phyloP scores from a whole-genome alignment of 1,140 invertebrate species.

The Himalopsyche phryganea region DNA sequence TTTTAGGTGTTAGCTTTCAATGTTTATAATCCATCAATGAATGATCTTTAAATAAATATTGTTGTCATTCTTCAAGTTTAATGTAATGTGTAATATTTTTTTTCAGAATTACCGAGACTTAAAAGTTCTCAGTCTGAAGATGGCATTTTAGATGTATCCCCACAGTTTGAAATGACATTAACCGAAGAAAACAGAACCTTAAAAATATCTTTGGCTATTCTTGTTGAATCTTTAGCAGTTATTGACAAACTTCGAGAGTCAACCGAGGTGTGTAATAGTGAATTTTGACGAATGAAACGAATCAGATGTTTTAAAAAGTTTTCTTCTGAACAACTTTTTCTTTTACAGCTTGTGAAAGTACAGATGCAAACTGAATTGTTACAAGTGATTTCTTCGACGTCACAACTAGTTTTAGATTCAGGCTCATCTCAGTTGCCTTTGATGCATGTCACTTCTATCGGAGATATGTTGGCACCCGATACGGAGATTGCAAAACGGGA shows the following conservation, averaged over 20 bases:
- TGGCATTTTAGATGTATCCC: slow-evolving; percentile 46
- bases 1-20: no score
- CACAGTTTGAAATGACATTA: slow-evolving; percentile 45
- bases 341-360: slow-evolving; percentile 68
- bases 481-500: slow-evolving; percentile 33
- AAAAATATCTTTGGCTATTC: slow-evolving; percentile 62
- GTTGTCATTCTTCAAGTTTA: no score
- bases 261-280: slow-evolving; percentile 61
- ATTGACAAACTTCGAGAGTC: slow-evolving; percentile 81
- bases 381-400: slow-evolving; percentile 71
- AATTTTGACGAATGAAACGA: neutral
- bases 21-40: no score
- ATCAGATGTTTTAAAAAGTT: slow-evolving; percentile 54
- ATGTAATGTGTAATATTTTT: no score
- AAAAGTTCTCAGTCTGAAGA: slow-evolving; percentile 44
- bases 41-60: no score
- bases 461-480: slow-evolving; percentile 23
- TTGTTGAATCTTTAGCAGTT: slow-evolving; percentile 82
- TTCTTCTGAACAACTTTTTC: slow-evolving; percentile 38
- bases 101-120: slow-evolving; percentile 26
- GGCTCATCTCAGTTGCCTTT: slow-evolving; percentile 38
- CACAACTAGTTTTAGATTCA: slow-evolving; percentile 67
- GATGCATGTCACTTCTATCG: neutral
- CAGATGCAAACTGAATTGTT: slow-evolving; percentile 78
- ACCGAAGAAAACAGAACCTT: slow-evolving; percentile 46